phyloP scores from a whole-genome alignment of 2,797 vertebrate genomes.

The Melanogrammus aeglefinus region DNA sequence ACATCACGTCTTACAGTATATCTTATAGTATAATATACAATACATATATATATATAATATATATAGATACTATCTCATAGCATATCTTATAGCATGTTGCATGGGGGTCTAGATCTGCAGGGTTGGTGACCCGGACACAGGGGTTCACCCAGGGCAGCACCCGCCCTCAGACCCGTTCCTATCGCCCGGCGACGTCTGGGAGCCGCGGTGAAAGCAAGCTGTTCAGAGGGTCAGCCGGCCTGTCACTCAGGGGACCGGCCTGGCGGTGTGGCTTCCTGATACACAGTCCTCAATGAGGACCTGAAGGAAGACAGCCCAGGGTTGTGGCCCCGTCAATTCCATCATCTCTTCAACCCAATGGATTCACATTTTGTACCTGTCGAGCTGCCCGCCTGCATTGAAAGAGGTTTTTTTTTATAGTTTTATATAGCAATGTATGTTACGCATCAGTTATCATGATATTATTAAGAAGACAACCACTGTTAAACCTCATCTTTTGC shows the following conservation, averaged over 20 bases:
- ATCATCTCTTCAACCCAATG: slow-evolving; percentile 31
- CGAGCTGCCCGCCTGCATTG: neutral
- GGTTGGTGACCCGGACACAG: too few relatives aligned
- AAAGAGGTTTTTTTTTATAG: neutral
- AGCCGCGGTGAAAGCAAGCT: too few relatives aligned
- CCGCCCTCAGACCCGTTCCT: too few relatives aligned
- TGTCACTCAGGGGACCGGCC: slow-evolving; percentile 64
- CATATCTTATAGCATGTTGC: too few relatives aligned
- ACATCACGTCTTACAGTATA: too few relatives aligned
- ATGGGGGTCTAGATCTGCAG: too few relatives aligned
- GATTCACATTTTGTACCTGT: neutral
- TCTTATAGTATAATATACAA: too few relatives aligned
- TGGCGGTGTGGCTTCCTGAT: slow-evolving; percentile 74
- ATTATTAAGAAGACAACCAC: neutral
- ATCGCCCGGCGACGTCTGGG: too few relatives aligned
- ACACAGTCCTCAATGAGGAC: slow-evolving; percentile 39
- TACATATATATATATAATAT: too few relatives aligned
- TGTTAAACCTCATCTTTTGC: neutral
- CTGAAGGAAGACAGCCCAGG: slow-evolving; percentile 71
- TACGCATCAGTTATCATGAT: neutral
- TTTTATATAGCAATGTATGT: neutral
- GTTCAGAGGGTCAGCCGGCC: slow-evolving; percentile 15
- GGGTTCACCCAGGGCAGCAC: too few relatives aligned
- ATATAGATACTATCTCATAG: too few relatives aligned
- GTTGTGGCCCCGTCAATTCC: slow-evolving; percentile 67